These are phyloP conservation scores for Trialeurodes vaporariorum DNA, from an alignment of 1,140 invertebrate genomes.

Conservation along the genomic window DNA sequence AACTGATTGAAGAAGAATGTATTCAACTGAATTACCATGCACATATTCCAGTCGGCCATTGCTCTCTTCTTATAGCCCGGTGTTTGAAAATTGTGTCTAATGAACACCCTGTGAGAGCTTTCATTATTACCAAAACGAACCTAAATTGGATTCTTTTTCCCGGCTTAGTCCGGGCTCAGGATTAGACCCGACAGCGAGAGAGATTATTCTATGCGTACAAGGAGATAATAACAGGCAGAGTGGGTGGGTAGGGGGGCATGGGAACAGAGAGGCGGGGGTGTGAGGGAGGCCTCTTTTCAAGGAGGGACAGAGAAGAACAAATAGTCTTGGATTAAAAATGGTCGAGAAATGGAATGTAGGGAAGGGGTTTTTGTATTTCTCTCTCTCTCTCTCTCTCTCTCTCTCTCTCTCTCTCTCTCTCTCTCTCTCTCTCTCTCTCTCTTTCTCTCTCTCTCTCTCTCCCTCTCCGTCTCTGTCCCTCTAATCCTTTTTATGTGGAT, in stretches of 20 bases:
- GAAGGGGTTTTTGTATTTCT: too few relatives aligned
- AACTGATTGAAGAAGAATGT: too few relatives aligned
- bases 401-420: slow-evolving; percentile 14
- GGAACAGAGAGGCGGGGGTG: not conserved
- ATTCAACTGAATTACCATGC: too few relatives aligned
- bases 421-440: slow-evolving; percentile 16
- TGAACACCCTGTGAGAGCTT: too few relatives aligned
- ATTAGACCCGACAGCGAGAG: slow-evolving; percentile 4
- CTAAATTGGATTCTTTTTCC: not conserved
- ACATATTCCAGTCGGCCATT: too few relatives aligned
- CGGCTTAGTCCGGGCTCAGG: not conserved
- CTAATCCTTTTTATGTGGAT: not conserved
- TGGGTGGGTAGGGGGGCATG: too few relatives aligned
- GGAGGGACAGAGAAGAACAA: not conserved
- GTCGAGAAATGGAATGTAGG: not conserved
- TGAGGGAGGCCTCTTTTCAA: not conserved
- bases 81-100: too few relatives aligned
- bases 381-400: slow-evolving; percentile 13
- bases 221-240: too few relatives aligned
- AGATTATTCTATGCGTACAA: not conserved
- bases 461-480: slow-evolving; percentile 18
- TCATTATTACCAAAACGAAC: not conserved
- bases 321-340: not conserved
- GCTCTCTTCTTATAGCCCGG: too few relatives aligned
- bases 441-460: slow-evolving; percentile 10